A percentile compares a stretch with the other conserved stretches of the same genome.
These are phyloP conservation scores for Dynastes maya DNA, from an alignment of 2,888 invertebrate genomes.

Conservation along the genomic window DNA sequence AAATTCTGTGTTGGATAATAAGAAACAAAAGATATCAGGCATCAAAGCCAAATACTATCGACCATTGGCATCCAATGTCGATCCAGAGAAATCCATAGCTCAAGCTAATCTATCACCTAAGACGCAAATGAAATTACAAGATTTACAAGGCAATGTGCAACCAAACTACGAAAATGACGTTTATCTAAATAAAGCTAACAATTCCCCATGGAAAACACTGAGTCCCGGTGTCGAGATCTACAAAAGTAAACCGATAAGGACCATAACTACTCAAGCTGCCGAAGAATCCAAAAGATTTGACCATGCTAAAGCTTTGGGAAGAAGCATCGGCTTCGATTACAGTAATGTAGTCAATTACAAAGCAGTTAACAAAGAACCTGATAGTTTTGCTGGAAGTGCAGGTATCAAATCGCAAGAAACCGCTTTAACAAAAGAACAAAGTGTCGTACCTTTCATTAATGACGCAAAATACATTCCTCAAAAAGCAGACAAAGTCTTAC, in stretches of 20 bases:
- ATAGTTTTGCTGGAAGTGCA: not conserved
- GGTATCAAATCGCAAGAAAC: not conserved
- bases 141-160: slow-evolving; percentile 25
- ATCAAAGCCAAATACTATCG: slow-evolving; percentile 47
- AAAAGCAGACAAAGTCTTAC: not conserved
- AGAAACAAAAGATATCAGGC: slow-evolving; percentile 45
- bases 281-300: slow-evolving; percentile 41
- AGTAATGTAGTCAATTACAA: slow-evolving; percentile 26
- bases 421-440: not conserved
- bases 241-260: slow-evolving; percentile 30
- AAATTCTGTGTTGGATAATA: slow-evolving; percentile 41
- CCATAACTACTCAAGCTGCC: slow-evolving; percentile 12
- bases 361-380: not conserved
- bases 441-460: not conserved
- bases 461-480: not conserved
- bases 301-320: slow-evolving; percentile 46
- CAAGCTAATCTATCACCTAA: slow-evolving; percentile 44
- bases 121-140: slow-evolving; percentile 41
- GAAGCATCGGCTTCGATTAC: slow-evolving; percentile 35
- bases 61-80: slow-evolving; percentile 26
- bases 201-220: slow-evolving; percentile 42
- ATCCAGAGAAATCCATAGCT: slow-evolving; percentile 28
- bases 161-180: slow-evolving; percentile 21
- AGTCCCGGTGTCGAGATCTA: slow-evolving; percentile 48
- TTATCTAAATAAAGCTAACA: slow-evolving; percentile 26